These are phyloP conservation scores for Conopomorpha cramerella DNA, from an alignment of 1,140 invertebrate species.

Conservation along the genomic window DNA sequence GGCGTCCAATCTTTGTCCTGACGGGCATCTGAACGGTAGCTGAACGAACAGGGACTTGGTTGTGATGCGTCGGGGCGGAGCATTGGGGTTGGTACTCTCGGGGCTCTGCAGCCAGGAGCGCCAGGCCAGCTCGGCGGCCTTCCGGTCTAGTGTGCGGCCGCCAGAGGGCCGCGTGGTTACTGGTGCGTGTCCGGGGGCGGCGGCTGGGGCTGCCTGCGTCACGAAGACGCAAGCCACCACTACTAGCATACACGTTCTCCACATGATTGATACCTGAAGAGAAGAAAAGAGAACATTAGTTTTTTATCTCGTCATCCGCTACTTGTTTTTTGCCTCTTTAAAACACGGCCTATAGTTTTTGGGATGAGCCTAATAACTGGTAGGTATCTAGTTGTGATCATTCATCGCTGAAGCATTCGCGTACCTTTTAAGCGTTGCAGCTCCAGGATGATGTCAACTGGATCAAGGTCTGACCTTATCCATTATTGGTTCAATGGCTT, in stretches of 20 bases:
- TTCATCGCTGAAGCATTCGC: too few relatives aligned
- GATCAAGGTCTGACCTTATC: slow-evolving; percentile 41
- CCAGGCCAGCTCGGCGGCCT: slow-evolving; percentile 42
- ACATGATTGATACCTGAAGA: slow-evolving; percentile 46
- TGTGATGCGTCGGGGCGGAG: slow-evolving; percentile 38
- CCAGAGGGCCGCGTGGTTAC: slow-evolving; percentile 34
- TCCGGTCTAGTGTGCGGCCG: slow-evolving; percentile 36
- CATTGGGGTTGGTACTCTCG: slow-evolving; percentile 37
- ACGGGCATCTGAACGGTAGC: slow-evolving; percentile 36
- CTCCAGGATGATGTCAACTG: slow-evolving; percentile 20
- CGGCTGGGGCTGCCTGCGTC: slow-evolving; percentile 6
- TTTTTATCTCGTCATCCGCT: too few relatives aligned
- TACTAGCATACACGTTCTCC: slow-evolving; percentile 48
- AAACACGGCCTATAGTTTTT: too few relatives aligned
- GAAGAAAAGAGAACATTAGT: too few relatives aligned
- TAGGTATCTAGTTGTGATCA: too few relatives aligned
- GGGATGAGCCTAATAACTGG: too few relatives aligned
- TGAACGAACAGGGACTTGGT: slow-evolving; percentile 50
- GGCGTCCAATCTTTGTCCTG: slow-evolving; percentile 39
- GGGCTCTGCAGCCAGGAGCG: slow-evolving; percentile 39
- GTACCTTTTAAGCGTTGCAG: slow-evolving; percentile 1
- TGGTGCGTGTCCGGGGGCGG: slow-evolving; percentile 12
- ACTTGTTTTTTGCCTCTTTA: too few relatives aligned
- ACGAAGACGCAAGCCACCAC: slow-evolving; percentile 45
- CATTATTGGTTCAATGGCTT: slow-evolving; percentile 35